Conservation (phyloP, 2,888 invertebrate species). For the Cordylochernes scorpioides region DNA sequence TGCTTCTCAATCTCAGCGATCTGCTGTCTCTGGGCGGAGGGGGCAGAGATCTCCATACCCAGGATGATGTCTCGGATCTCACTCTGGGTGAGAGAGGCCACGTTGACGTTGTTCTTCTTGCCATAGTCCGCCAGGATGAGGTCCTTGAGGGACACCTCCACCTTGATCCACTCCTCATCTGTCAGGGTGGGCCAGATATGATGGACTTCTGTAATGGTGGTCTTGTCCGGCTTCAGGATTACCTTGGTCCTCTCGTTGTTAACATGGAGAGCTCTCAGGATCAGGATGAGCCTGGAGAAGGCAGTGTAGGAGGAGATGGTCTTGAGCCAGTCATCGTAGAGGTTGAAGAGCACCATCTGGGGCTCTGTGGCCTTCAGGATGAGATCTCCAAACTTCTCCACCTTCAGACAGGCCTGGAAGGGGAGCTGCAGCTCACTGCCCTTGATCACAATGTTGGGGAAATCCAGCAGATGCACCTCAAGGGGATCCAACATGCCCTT, state of each 20-base stretch:
- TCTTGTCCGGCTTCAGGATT: conserved; percentile 91
- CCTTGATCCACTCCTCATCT: conserved; percentile 99
- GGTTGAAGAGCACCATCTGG: conserved; percentile 96
- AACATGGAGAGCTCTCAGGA: conserved; percentile 83
- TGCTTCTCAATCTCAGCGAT: conserved; percentile 99
- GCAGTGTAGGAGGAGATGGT: conserved; percentile 96
- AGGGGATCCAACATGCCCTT: conserved; percentile 99
- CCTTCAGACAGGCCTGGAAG: conserved; percentile 93
- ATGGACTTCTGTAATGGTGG: conserved; percentile 92
- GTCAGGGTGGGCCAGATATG: conserved; percentile 96
- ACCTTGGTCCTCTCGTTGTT: conserved; percentile 98
- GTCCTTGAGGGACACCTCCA: conserved; percentile 91
- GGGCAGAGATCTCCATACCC: conserved; percentile 98
- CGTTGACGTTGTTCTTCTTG: conserved; percentile 98
- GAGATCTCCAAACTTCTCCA: conserved; percentile 96
- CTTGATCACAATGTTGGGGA: conserved; percentile 99
- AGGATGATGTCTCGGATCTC: conserved; percentile 97
- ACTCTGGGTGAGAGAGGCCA: conserved; percentile 91
- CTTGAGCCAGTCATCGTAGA: conserved; percentile 98
- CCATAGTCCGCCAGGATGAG: conserved; percentile 95
- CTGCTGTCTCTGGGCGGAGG: conserved; percentile 92
- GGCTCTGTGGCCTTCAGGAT: conserved; percentile 97
- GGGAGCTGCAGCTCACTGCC: conserved; percentile 93
- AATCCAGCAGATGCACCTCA: conserved; percentile 96
- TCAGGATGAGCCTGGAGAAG: conserved; percentile 84